Conservation (phyloP, 2,113 vertebrate genomes). For the Centropus bengalensis region DNA sequence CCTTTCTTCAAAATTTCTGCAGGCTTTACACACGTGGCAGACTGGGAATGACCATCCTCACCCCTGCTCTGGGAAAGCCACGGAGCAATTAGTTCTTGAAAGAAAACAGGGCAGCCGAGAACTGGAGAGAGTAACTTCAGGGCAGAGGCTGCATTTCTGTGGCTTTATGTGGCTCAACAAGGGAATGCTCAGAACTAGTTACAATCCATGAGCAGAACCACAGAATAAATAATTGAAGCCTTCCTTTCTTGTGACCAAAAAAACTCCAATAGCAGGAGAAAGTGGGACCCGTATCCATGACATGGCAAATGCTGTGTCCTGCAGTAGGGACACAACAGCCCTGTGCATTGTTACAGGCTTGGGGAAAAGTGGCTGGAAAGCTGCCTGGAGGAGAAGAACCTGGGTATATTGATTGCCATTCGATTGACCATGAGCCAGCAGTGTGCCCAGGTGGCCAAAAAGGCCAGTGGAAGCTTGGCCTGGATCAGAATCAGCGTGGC, state of each 20-base stretch:
- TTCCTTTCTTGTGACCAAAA: background rate
- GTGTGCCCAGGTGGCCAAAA: too few relatives aligned
- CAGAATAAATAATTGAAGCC: background rate
- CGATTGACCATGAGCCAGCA: too few relatives aligned
- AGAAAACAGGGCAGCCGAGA: background rate
- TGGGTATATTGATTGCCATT: too few relatives aligned
- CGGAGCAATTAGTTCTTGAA: background rate
- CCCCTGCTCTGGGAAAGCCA: background rate
- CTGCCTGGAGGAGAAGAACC: too few relatives aligned
- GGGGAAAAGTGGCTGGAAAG: too few relatives aligned
- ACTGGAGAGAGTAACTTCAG: background rate
- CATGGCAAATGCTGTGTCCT: background rate
- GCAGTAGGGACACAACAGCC: too few relatives aligned
- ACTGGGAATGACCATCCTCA: background rate
- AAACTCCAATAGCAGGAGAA: background rate
- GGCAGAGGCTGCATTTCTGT: background rate
- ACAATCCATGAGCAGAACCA: background rate
- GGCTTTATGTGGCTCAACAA: background rate
- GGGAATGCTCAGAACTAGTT: background rate
- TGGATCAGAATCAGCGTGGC: too few relatives aligned
- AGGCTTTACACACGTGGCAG: background rate
- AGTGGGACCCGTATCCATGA: background rate
- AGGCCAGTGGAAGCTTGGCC: too few relatives aligned
- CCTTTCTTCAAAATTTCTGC: background rate
- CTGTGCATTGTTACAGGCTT: too few relatives aligned